Conservation (phyloP, 2,797 vertebrate species). For the Tapera naevia region DNA sequence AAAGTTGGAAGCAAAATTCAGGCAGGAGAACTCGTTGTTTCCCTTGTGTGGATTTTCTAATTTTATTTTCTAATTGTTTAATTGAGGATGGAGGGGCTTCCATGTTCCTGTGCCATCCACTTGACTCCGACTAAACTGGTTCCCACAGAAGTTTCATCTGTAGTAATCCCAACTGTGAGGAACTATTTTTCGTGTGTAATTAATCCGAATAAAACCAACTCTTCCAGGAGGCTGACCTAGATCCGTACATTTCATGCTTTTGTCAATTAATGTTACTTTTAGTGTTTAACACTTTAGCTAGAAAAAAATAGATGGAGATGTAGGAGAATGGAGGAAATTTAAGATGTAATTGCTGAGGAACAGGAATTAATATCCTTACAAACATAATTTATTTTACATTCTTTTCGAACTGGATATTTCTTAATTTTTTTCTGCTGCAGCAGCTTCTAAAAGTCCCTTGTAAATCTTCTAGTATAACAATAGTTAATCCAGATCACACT, state of each 20-base stretch:
- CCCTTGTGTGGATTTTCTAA: not conserved
- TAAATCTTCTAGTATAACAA: not conserved
- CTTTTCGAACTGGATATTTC: not conserved
- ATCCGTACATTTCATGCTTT: constrained; percentile 9
- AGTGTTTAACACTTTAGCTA: not conserved
- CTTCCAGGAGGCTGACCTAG: not conserved
- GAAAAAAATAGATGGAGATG: not conserved
- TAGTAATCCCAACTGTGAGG: not conserved
- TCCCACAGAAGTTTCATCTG: not conserved
- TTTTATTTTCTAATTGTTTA: not conserved
- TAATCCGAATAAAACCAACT: not conserved
- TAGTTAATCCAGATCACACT: not conserved
- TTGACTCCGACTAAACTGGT: not conserved
- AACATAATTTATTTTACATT: not conserved
- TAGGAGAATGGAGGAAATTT: not conserved
- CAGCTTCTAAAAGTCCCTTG: not conserved
- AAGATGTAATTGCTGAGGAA: not conserved
- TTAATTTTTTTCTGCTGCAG: not conserved
- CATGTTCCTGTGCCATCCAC: not conserved
- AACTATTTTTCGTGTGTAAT: not conserved
- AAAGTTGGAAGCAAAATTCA: not conserved
- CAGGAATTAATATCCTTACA: not conserved
- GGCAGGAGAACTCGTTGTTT: not conserved
- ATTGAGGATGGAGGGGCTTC: not conserved
- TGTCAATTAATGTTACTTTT: constrained; percentile 10